Base-by-base conservation (phyloP, 2,888 invertebrate genomes). In the Augochlorella aurata region DNA sequence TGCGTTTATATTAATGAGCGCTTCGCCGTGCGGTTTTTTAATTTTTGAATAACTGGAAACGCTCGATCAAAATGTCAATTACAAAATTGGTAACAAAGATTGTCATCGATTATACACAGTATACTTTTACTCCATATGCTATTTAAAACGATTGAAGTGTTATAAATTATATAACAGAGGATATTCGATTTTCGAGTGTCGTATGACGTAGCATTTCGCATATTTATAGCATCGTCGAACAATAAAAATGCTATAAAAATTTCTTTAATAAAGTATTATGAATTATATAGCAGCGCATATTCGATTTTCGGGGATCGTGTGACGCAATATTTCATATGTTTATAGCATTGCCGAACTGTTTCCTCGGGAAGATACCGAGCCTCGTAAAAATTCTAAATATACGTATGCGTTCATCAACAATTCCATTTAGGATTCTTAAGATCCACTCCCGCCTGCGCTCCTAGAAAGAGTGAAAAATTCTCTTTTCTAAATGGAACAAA, bases 401-500 rank as follows among this genome's bases (percentile, higher is more conserved):
- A 63, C 63, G 63, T 63, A 38, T 38, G 38, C 63, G 10, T 63
- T 63, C 63, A 63, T 38, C 18, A 38, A 63, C 63, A 63, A 63
- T 63, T 63, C 63, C 63, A 63, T 63, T 63, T 63, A 63, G 63
- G 16, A 63, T 38, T 63, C 63, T 8, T 38, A 38, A 63, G 29
- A 63, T 18, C 29, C 38, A 63, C 63, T 63, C 63, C 38, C 63
- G 63, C 38, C 18, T 10, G 54, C 10, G 38, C 38, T 38, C 16
- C 38, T 9, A 38, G 63, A 63, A 38, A 38, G 38, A 63, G 18
- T 38, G 63, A 63, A 63, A 63, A 63, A 29, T 63, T 63, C 18
- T 29, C 63, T 18, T 63, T 63, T 38, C 63, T 63, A 63, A 63
- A 29, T 66, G 66, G 21, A 66, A 66, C 66, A 45, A 66, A 66